phyloP scores from a whole-genome alignment of 2,797 vertebrate genomes.

The Muscicapa striata region DNA sequence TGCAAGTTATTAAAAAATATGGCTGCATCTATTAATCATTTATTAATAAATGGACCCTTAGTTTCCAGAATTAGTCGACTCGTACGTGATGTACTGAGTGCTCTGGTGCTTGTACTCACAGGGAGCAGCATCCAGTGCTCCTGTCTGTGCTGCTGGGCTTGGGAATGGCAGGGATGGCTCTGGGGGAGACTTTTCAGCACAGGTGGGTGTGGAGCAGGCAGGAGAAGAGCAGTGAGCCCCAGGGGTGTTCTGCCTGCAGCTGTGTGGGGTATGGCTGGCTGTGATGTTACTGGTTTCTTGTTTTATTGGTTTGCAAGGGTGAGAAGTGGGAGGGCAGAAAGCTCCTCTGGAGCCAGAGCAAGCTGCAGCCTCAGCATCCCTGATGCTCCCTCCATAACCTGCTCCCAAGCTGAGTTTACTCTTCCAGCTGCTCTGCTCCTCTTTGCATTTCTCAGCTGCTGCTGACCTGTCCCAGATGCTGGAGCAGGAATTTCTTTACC shows the following conservation, averaged over 20 bases:
- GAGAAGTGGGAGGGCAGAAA: not conserved
- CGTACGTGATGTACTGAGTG: not conserved
- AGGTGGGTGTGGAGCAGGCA: not conserved
- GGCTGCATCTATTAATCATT: slow-evolving; percentile 65
- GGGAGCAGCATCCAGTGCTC: not conserved
- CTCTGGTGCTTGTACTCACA: not conserved
- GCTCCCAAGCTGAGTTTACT: not conserved
- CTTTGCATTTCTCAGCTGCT: not conserved
- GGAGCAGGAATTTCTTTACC: not conserved
- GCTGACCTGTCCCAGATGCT: not conserved
- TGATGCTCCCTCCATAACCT: not conserved
- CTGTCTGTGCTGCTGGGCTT: not conserved
- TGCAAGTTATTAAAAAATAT: slow-evolving; percentile 66
- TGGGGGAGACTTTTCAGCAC: accelerated
- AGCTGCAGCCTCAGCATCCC: not conserved
- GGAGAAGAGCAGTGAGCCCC: not conserved
- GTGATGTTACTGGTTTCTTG: not conserved
- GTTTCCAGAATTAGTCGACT: not conserved
- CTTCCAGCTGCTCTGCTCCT: not conserved
- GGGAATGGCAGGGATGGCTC: not conserved
- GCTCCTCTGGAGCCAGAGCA: not conserved
- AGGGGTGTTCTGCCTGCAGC: not conserved
- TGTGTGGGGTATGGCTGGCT: not conserved
- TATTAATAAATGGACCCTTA: slow-evolving; percentile 60
- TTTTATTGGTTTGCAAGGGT: not conserved